Conservation (phyloP, 53 echinoderm and acorn worm genomes). For the Temnopleurus reevesii region DNA sequence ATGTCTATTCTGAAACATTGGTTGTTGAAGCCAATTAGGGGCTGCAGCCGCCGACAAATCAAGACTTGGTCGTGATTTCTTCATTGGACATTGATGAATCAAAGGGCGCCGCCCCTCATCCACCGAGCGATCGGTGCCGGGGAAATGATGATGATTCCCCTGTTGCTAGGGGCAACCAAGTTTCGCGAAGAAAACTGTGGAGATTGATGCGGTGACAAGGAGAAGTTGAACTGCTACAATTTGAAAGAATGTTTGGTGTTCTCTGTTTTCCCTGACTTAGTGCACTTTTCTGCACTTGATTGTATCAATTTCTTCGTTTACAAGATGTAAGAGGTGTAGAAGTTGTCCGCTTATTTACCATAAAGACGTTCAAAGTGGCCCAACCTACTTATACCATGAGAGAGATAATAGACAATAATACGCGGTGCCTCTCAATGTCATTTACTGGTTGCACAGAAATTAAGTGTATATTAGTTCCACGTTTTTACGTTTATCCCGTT, state of each 20-base stretch:
- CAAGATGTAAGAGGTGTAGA: neutral
- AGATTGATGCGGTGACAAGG: slow-evolving; percentile 19
- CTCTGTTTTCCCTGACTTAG: neutral
- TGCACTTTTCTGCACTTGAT: neutral
- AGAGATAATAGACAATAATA: neutral
- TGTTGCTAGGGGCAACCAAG: slow-evolving; percentile 33
- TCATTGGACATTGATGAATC: slow-evolving; percentile 25
- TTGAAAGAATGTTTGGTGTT: slow-evolving; percentile 1
- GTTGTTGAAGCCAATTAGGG: slow-evolving; percentile 23
- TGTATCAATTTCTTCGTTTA: neutral
- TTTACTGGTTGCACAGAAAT: neutral
- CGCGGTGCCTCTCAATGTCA: neutral
- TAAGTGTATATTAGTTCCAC: neutral
- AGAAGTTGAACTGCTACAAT: neutral
- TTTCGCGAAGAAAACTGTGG: neutral
- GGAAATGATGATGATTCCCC: slow-evolving; percentile 28
- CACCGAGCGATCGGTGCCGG: neutral
- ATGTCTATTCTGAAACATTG: neutral
- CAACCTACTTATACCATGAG: neutral
- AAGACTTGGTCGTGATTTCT: slow-evolving; percentile 33
- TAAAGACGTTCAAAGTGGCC: neutral
- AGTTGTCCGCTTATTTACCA: neutral
- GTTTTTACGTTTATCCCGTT: neutral
- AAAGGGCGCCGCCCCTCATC: slow-evolving; percentile 23
- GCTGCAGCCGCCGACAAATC: slow-evolving; percentile 39